phyloP scores from a whole-genome alignment of 2,888 invertebrate genomes.

The Mongoloraphidia duomilia region DNA sequence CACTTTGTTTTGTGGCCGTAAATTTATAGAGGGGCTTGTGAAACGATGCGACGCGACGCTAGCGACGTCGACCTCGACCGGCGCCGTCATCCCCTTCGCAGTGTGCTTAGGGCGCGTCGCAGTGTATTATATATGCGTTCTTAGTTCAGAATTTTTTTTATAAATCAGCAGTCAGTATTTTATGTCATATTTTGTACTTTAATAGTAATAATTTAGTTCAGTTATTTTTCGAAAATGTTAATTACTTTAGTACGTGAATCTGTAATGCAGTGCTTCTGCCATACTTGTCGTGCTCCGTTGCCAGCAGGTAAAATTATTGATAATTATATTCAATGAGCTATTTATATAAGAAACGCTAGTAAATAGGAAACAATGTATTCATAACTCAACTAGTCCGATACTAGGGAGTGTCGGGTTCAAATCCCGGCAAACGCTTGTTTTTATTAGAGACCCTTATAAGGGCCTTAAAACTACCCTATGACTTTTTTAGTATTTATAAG shows the following conservation, averaged over 20 bases:
- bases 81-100: neutral
- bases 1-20: no score
- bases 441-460: no score
- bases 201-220: constrained; percentile 9
- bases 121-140: neutral
- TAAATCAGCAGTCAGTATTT: neutral
- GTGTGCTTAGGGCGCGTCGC: neutral
- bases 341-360: no score
- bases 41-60: neutral
- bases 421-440: no score
- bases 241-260: constrained; percentile 83
- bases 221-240: constrained; percentile 45
- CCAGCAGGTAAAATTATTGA: constrained; percentile 52
- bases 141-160: neutral
- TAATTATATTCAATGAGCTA: neutral
- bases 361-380: no score
- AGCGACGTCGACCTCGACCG: neutral
- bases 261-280: constrained; percentile 88
- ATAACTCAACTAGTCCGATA: no score
- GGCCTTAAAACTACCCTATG: no score
- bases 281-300: constrained; percentile 77
- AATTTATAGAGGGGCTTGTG: neutral
- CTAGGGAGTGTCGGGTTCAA: no score
- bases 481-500: no score
- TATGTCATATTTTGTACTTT: neutral